phyloP scores from a whole-genome alignment of 2,888 invertebrate genomes.

The Sarcophaga rosellei region DNA sequence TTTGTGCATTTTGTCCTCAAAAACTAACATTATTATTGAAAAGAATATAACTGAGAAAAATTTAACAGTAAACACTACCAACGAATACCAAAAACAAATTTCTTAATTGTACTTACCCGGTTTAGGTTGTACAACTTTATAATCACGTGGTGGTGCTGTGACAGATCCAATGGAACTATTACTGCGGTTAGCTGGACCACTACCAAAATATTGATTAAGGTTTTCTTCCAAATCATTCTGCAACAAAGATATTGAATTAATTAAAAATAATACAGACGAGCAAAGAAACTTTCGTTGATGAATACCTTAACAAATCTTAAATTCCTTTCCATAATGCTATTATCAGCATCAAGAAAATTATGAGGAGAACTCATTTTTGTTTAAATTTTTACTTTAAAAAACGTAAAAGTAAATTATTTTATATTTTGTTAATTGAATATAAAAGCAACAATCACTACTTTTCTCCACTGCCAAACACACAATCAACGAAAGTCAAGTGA shows the following conservation, averaged over 20 bases:
- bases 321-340: slow-evolving; percentile 84
- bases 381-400: neutral
- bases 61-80: neutral
- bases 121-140: slow-evolving; percentile 85
- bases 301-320: slow-evolving; percentile 81
- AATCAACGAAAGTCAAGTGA: slow-evolving; percentile 31
- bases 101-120: slow-evolving; percentile 83
- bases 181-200: slow-evolving; percentile 44
- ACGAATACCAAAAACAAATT: neutral
- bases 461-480: neutral
- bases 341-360: slow-evolving; percentile 83
- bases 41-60: neutral
- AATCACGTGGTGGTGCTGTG: slow-evolving; percentile 80
- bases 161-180: slow-evolving; percentile 20
- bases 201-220: slow-evolving; percentile 83
- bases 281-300: neutral
- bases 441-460: no score
- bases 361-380: slow-evolving; percentile 46
- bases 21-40: no score
- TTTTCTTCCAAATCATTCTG: slow-evolving; percentile 85
- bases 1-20: no score
- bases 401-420: neutral
- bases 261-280: neutral
- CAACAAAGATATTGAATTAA: slow-evolving; percentile 42
- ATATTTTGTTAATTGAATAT: no score